Conservation (phyloP, 2,113 vertebrate genomes). For the Lepus europaeus region DNA sequence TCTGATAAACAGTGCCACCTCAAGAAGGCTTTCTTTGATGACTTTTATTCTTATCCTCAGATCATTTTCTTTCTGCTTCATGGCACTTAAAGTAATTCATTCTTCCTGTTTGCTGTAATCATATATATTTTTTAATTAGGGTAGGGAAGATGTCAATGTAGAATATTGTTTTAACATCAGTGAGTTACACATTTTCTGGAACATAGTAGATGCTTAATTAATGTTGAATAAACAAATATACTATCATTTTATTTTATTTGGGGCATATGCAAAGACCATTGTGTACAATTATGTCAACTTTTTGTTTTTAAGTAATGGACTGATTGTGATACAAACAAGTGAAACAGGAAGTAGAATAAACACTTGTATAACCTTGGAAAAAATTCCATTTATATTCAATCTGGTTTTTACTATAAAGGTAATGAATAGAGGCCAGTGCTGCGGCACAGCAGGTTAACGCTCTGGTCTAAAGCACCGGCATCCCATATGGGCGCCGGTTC, state of each 20-base stretch:
- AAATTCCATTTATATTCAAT: neutral
- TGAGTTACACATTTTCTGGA: neutral
- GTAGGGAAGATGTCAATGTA: neutral
- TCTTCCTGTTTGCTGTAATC: neutral
- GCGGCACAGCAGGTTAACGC: too few species aligned
- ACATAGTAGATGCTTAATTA: neutral
- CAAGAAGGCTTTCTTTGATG: neutral
- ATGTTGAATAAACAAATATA: neutral
- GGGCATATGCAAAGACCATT: neutral
- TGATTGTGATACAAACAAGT: neutral
- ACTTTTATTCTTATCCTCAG: neutral
- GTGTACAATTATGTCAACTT: neutral
- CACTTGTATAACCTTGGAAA: neutral
- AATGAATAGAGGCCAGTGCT: neutral
- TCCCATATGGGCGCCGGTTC: too few species aligned
- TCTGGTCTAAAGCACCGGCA: too few species aligned
- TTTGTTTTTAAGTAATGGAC: neutral
- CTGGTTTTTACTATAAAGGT: neutral
- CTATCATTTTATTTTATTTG: neutral
- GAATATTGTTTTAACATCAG: neutral
- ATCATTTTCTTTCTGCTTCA: neutral
- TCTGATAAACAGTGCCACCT: neutral
- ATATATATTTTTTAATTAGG: neutral
- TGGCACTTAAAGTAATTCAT: neutral
- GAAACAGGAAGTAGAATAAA: neutral